Evolutionary conservation across 2,888 invertebrate species (phyloP).

Genomic region (Rhagonycha fulva): DNA sequence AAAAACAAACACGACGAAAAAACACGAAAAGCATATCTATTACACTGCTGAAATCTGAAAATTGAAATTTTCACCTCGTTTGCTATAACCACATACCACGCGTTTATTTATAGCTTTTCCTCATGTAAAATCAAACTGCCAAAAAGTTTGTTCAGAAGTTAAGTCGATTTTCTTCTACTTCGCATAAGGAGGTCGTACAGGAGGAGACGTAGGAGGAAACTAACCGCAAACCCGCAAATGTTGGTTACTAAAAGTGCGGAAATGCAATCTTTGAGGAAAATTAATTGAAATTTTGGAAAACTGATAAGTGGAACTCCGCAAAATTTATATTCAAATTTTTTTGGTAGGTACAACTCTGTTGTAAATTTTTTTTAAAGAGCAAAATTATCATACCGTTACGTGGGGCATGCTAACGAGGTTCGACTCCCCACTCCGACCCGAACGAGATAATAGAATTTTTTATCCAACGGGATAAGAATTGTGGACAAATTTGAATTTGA

Average conservation of each 20-base stretch:
- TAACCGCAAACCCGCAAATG: too few relatives aligned
- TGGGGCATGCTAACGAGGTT: too few relatives aligned
- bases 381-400: neutral
- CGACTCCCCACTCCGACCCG: neutral
- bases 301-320: too few relatives aligned
- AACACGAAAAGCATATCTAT: constrained; percentile 2
- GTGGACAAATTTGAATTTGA: neutral
- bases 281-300: too few relatives aligned
- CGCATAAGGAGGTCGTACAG: too few relatives aligned
- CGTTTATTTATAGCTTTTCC: neutral
- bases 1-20: neutral
- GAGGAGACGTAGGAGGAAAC: too few relatives aligned
- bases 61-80: constrained; percentile 23
- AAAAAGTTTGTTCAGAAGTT: neutral
- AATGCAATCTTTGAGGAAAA: too few relatives aligned
- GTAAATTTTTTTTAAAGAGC: too few relatives aligned
- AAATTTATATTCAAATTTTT: too few relatives aligned
- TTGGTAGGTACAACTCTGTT: too few relatives aligned
- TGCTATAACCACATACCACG: constrained; percentile 2
- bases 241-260: too few relatives aligned
- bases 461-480: neutral
- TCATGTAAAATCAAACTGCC: neutral
- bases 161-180: neutral
- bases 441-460: neutral
- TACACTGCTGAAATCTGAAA: constrained; percentile 19